phyloP scores from a whole-genome alignment of 2,888 invertebrate species.

The Lepidochitona cinerea region DNA sequence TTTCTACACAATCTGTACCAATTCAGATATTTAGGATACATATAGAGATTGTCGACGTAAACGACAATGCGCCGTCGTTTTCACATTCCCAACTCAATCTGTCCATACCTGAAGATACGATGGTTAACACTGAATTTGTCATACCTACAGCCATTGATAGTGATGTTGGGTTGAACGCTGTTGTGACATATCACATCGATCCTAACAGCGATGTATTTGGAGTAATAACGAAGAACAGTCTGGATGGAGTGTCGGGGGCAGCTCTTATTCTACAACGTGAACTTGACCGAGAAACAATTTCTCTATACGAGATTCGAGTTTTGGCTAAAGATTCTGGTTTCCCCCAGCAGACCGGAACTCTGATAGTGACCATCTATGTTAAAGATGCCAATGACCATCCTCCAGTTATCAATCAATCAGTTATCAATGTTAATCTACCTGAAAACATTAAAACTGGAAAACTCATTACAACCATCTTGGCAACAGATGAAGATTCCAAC shows the following conservation, averaged over 20 bases:
- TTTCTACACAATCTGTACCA: slow-evolving; percentile 28
- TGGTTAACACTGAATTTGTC: slow-evolving; percentile 32
- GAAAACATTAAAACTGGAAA: not conserved
- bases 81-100: slow-evolving; percentile 24
- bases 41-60: slow-evolving; percentile 46
- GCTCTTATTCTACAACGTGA: slow-evolving; percentile 21
- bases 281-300: slow-evolving; percentile 26
- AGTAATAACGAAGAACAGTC: slow-evolving; percentile 31
- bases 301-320: slow-evolving; percentile 20
- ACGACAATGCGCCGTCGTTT: slow-evolving; percentile 56
- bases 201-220: slow-evolving; percentile 39
- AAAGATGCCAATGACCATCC: slow-evolving; percentile 21
- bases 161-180: slow-evolving; percentile 41
- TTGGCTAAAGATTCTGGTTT: slow-evolving; percentile 22
- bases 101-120: slow-evolving; percentile 42
- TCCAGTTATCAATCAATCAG: slow-evolving; percentile 9
- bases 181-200: slow-evolving; percentile 39
- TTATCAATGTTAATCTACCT: slow-evolving; percentile 10
- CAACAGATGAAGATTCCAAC: slow-evolving; percentile 87
- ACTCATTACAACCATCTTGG: slow-evolving; percentile 75
- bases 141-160: slow-evolving; percentile 43
- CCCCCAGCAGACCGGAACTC: slow-evolving; percentile 6
- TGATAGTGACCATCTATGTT: slow-evolving; percentile 13
- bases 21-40: slow-evolving; percentile 45
- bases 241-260: slow-evolving; percentile 46